Conservation (phyloP, 2,888 invertebrate genomes). For the Sipunculus nudus region DNA sequence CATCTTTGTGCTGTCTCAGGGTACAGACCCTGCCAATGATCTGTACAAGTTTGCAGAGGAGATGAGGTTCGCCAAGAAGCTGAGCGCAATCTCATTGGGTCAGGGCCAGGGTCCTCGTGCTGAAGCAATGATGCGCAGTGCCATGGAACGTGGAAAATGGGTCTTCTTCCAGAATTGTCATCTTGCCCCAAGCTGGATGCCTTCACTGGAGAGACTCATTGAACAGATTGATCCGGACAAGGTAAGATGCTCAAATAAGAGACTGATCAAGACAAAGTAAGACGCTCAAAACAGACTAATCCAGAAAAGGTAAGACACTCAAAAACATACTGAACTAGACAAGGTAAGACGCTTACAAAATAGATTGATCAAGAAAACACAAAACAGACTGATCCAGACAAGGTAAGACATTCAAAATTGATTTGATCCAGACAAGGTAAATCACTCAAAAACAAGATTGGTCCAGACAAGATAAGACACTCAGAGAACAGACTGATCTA, state of each 20-base stretch:
- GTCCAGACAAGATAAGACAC: too few relatives aligned
- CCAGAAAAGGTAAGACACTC: neutral
- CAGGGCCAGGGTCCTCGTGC: slow-evolving; percentile 90
- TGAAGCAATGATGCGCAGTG: slow-evolving; percentile 78
- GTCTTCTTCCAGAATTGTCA: slow-evolving; percentile 92
- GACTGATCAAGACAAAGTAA: neutral
- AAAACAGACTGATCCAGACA: too few relatives aligned
- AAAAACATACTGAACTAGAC: neutral
- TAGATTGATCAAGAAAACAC: too few relatives aligned
- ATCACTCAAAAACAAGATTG: too few relatives aligned
- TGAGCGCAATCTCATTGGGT: slow-evolving; percentile 85
- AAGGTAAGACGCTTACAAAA: neutral
- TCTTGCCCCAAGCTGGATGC: slow-evolving; percentile 90
- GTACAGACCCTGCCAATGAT: slow-evolving; percentile 68
- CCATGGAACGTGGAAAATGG: slow-evolving; percentile 84
- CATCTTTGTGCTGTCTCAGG: slow-evolving; percentile 67
- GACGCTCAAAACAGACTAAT: neutral
- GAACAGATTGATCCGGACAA: slow-evolving; percentile 80
- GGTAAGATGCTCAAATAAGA: slow-evolving; percentile 41
- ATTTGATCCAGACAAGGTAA: too few relatives aligned
- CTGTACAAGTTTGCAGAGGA: slow-evolving; percentile 68
- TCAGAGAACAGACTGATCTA: too few relatives aligned
- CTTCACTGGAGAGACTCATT: slow-evolving; percentile 79
- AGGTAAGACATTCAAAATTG: too few relatives aligned
- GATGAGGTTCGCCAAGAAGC: slow-evolving; percentile 69